phyloP scores from a whole-genome alignment of 2,113 vertebrate species.

The Ploceus nigricollis region DNA sequence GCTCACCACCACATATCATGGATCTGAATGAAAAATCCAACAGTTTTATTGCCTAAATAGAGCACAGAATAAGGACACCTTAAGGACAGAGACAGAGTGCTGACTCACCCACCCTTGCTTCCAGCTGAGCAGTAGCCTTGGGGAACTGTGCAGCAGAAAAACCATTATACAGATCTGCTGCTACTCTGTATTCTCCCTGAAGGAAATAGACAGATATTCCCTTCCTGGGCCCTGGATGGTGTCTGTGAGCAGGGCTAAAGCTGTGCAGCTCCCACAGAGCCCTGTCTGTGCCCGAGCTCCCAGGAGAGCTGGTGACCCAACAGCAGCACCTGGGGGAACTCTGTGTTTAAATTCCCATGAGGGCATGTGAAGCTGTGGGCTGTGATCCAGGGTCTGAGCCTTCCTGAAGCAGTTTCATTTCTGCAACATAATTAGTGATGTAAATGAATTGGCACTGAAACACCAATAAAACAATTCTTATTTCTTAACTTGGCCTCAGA shows the following conservation, averaged over 20 bases:
- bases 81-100: not conserved
- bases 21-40: not conserved
- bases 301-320: not conserved
- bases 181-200: not conserved
- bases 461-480: not conserved
- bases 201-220: not conserved
- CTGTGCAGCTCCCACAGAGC: not conserved
- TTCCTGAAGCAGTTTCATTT: not conserved
- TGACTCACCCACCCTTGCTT: not conserved
- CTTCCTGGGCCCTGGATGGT: not conserved
- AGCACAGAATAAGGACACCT: not conserved
- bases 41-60: not conserved
- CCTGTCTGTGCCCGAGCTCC: accelerated
- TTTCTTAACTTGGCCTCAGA: not conserved
- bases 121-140: not conserved
- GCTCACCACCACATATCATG: not conserved
- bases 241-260: not conserved
- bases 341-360: not conserved
- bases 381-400: not conserved
- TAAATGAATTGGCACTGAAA: not conserved
- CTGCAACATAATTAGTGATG: not conserved
- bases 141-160: not conserved
- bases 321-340: not conserved
- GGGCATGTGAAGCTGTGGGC: not conserved
- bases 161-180: not conserved